phyloP scores from a whole-genome alignment of 2,113 vertebrate genomes.

The Tyto alba region DNA sequence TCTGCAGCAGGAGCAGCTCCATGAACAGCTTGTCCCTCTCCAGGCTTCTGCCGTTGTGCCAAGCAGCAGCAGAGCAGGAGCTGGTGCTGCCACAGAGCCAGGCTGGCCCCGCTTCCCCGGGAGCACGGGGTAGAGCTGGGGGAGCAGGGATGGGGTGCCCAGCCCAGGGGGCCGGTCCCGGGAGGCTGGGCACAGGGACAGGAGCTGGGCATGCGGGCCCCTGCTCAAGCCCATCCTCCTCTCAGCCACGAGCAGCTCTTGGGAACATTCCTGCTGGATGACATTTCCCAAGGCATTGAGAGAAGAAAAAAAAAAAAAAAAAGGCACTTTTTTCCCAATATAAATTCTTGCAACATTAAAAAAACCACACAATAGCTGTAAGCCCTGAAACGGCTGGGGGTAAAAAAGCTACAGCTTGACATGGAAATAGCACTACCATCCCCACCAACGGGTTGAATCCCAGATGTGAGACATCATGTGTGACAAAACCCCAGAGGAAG shows the following conservation, averaged over 20 bases:
- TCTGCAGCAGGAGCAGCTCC: background rate
- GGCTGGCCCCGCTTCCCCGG: background rate
- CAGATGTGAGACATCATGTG: conserved; percentile 36
- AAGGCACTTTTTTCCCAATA: conserved; percentile 31
- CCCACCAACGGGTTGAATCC: background rate
- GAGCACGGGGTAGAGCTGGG: background rate
- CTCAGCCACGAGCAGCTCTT: background rate
- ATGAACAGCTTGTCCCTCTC: background rate
- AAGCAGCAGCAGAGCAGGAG: background rate
- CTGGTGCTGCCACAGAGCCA: background rate
- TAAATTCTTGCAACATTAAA: conserved; percentile 63
- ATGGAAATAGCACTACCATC: conserved; percentile 19
- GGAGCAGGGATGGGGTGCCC: background rate
- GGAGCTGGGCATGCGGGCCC: background rate
- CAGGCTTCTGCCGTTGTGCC: background rate
- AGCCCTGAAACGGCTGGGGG: conserved; percentile 47
- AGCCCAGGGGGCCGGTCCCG: background rate
- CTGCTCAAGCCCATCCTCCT: background rate
- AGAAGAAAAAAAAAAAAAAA: background rate
- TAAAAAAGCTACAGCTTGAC: conserved; percentile 34
- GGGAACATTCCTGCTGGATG: conserved; percentile 55
- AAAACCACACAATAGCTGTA: conserved; percentile 53
- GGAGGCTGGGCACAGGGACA: background rate
- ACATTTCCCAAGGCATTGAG: conserved; percentile 58
- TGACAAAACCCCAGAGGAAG: background rate